Base-by-base conservation (phyloP, 1,140 invertebrate genomes). In the Chionoecetes opilio region DNA sequence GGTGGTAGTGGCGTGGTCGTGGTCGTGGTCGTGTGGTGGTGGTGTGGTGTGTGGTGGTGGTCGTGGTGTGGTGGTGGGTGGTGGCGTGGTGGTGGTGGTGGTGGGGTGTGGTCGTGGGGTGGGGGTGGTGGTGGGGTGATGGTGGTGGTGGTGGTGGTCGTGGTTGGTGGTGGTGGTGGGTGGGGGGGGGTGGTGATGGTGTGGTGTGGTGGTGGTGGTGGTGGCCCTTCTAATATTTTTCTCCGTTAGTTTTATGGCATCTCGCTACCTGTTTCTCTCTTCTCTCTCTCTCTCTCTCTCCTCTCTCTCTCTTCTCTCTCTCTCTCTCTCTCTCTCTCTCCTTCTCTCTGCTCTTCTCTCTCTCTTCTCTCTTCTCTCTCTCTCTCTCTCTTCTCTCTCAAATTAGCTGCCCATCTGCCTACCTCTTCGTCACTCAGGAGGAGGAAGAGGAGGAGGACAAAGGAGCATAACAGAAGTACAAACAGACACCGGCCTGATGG, bases 251-350 rank as follows among this genome's bases (percentile, higher is more conserved):
- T 75, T n/a, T n/a, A 75, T 75, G 21, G 26, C 63, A 75, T 0
- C 63, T 26, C 2, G 0, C n/a, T 75, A 75, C 63, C 63, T n/a
- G 21, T 26, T 5, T 75, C 63, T n/a, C 63, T n/a, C 53, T 21
- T 63, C 53, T 63, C 53, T 63, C 53, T 63, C 53, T 63, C 53
- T 63, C 9, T 21, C 21, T 26, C 21, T 21, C 21, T 63, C 53
- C 17, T 21, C 3, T 21, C 17, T 21, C 17, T 21, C 26, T 3
- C 26, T 21, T 26, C 53, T 26, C 53, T 26, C n/a, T 75, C 63
- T 75, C 63, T 75, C 63, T 75, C 63, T 75, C 63, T 75, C 63
- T 75, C 63, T 75, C 63, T 75, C 63, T 75, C 63, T 75, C 63
- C n/a, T 26, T 75, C 63, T 75, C 63, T 75, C 63, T 75, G 21